These are phyloP conservation scores for Cichlasoma orientale DNA, from an alignment of 2,797 vertebrate genomes.

Conservation along the genomic window DNA sequence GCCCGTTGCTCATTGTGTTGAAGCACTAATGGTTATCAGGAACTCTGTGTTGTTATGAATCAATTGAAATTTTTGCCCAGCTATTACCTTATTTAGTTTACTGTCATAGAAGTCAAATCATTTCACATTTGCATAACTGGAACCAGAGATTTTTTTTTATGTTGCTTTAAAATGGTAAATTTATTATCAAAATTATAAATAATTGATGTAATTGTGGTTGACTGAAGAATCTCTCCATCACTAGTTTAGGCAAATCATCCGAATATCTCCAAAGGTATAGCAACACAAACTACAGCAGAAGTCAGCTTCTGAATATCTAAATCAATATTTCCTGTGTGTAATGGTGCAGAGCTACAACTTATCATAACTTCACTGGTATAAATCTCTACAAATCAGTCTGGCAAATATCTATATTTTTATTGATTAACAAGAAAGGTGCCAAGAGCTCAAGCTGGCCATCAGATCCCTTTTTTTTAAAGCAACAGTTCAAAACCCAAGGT, in stretches of 20 bases:
- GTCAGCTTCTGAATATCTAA: neutral
- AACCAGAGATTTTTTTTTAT: neutral
- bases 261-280: too few relatives aligned
- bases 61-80: neutral
- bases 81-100: neutral
- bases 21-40: constrained; percentile 1
- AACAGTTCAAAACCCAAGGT: neutral
- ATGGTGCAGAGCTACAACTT: neutral
- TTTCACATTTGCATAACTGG: neutral
- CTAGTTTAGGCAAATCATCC: too few relatives aligned
- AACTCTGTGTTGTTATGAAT: neutral
- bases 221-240: too few relatives aligned
- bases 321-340: neutral
- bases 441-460: neutral
- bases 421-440: neutral
- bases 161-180: neutral
- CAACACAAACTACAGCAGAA: neutral
- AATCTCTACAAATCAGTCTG: neutral
- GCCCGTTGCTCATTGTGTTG: constrained; percentile 4
- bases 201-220: neutral
- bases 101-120: neutral
- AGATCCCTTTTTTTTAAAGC: neutral
- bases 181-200: neutral
- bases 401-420: neutral
- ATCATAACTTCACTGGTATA: neutral